A percentile compares a stretch with the other conserved stretches of the same genome.
phyloP scores from a whole-genome alignment of 2,888 invertebrate genomes.

The Lampropteryx suffumata region DNA sequence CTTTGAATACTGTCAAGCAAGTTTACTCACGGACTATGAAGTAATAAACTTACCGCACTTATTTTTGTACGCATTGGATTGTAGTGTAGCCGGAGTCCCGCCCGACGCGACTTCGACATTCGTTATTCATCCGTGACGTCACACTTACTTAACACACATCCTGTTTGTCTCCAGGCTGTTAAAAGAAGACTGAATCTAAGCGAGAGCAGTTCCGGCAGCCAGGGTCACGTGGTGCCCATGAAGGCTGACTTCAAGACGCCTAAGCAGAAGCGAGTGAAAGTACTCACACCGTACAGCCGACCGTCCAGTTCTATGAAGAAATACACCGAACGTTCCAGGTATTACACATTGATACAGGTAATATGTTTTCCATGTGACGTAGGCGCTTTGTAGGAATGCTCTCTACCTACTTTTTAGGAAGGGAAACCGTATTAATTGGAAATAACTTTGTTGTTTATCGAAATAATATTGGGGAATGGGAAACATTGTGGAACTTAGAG shows the following conservation, averaged over 20 bases:
- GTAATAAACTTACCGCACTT: too few species aligned
- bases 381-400: background rate
- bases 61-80: too few species aligned
- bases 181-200: constrained; percentile 92
- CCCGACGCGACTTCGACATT: too few species aligned
- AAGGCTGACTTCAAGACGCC: constrained; percentile 86
- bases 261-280: constrained; percentile 81
- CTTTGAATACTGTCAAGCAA: too few species aligned
- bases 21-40: too few species aligned
- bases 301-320: constrained; percentile 82
- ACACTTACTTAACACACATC: constrained; percentile 7
- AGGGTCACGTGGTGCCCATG: constrained; percentile 82
- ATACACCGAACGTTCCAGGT: constrained; percentile 80
- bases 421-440: background rate
- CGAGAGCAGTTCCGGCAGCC: constrained; percentile 84
- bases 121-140: background rate
- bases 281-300: constrained; percentile 75
- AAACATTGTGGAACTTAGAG: background rate
- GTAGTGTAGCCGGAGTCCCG: too few species aligned
- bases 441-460: background rate
- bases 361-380: constrained; percentile 38
- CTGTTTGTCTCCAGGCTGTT: constrained; percentile 82
- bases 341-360: constrained; percentile 50
- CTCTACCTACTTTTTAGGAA: background rate
- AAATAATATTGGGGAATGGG: too few species aligned